Evolutionary conservation across 2,888 invertebrate species (phyloP), one percentile per base, ranked within the genome.

Genomic region (Neria commutata): DNA sequence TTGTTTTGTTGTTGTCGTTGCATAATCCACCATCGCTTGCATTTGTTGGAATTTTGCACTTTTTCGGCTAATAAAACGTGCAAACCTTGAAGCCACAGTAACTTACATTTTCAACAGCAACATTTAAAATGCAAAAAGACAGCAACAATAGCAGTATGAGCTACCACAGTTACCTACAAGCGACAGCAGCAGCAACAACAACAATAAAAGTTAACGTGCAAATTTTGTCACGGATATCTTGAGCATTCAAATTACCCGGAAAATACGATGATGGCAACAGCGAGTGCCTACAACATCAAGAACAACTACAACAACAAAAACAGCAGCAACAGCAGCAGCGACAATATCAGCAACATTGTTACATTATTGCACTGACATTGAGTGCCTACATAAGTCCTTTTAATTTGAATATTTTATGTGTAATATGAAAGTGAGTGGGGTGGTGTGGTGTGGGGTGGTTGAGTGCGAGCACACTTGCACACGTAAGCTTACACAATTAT

Each of bases 371-470:
- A 70, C 66, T 67, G 68, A 69, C 67, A 74, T 70, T 72, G 74
- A 74, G 74, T 76, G 76, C 68, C 76, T 71, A 74, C 75, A 72
- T 68, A 76, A 76, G 73, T 76, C 73, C 69, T 71, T 75, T 73
- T 72, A 74, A 74, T 74, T 74, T 74, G 72, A 74, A 74, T 76
- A 76, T 75, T 74, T 74, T 70, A 74, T 66, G 67, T 56, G 62
- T 57, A 60, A 60, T 66, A 63, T 63, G 62, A 61, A 66, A 37
- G 17, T n/a, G 34, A 14, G 54, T 46, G 37, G 34, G 25, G 37
- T 6, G 37, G 10, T 37, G 37, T 37, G 37, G 29, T 37, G 6
- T n/a, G 6, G 37, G 4, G 37, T 42, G 42, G 8, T 8, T 42
- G 42, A 19, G 21, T 19, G 42, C 21, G 42, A n/a, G n/a, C n/a